Evolutionary conservation across 2,888 invertebrate species (phyloP).

Genomic region (Calameuta idolon): DNA sequence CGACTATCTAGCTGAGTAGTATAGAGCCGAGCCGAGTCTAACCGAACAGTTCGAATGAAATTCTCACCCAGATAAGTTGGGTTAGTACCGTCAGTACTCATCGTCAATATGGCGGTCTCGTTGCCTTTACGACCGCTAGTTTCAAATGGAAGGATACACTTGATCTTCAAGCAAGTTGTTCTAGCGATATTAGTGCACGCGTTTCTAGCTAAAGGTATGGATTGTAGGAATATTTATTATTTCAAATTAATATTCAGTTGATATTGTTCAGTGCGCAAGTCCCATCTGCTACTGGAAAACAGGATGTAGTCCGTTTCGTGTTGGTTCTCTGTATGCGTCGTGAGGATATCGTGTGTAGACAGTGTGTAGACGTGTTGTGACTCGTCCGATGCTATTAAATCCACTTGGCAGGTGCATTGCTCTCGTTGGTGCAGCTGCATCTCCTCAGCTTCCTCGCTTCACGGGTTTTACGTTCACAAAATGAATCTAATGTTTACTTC

Average conservation of each 20-base stretch:
- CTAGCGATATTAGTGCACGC: constrained; percentile 35
- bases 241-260: background rate
- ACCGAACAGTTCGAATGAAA: constrained; percentile 43
- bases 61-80: constrained; percentile 40
- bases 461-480: constrained; percentile 43
- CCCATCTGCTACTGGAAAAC: constrained; percentile 25
- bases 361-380: constrained; percentile 1
- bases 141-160: constrained; percentile 31
- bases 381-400: constrained; percentile 31
- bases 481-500: constrained; percentile 54
- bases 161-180: constrained; percentile 27
- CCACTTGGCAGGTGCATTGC: constrained; percentile 22
- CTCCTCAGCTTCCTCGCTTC: constrained; percentile 28
- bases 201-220: constrained; percentile 43
- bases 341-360: constrained; percentile 26
- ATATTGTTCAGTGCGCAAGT: constrained; percentile 10
- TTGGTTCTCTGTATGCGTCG: constrained; percentile 25
- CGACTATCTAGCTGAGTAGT: background rate
- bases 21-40: background rate
- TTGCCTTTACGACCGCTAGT: constrained; percentile 28
- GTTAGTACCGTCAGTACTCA: constrained; percentile 5
- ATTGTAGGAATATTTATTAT: constrained; percentile 12
- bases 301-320: constrained; percentile 42
- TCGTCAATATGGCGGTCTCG: constrained; percentile 36
- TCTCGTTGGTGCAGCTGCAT: constrained; percentile 29